Evolutionary conservation across 2,797 vertebrate genomes (phyloP).

Genomic region (Coregonus sp.): DNA sequence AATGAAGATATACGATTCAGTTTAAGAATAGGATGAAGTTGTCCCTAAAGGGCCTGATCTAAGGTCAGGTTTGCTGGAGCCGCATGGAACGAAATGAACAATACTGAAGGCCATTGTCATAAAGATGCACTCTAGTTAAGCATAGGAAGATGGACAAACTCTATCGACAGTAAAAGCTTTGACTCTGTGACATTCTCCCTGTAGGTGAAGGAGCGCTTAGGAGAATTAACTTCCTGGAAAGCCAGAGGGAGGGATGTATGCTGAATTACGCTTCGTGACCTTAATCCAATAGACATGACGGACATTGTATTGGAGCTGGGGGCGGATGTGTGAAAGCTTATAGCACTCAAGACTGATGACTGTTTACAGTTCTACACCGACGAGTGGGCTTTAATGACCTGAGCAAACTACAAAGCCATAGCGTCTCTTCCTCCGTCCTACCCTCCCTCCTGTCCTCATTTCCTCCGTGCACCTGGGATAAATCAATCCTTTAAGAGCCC

Average conservation of each 20-base stretch:
- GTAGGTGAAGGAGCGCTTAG: background rate
- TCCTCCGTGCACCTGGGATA: constrained; percentile 37
- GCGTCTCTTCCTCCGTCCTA: background rate
- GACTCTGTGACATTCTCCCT: background rate
- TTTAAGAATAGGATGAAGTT: too few relatives aligned
- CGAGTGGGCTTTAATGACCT: constrained; percentile 48
- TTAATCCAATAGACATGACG: constrained; percentile 1
- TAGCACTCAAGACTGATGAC: background rate
- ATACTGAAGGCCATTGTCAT: constrained; percentile 14
- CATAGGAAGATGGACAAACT: too few relatives aligned
- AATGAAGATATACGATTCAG: too few relatives aligned
- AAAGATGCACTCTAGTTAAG: constrained; percentile 26
- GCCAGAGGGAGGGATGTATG: too few relatives aligned
- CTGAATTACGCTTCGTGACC: too few relatives aligned
- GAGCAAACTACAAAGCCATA: constrained; percentile 30
- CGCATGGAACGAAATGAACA: background rate
- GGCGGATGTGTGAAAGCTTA: background rate
- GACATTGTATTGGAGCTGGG: background rate
- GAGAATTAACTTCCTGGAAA: background rate
- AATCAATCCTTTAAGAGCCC: constrained; percentile 54
- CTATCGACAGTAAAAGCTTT: too few relatives aligned
- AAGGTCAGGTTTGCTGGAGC: background rate
- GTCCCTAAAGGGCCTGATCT: too few relatives aligned
- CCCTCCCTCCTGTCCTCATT: constrained; percentile 16
- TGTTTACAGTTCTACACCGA: background rate